These are phyloP conservation scores for Leucania comma DNA, from an alignment of 2,888 invertebrate genomes.

Conservation along the genomic window DNA sequence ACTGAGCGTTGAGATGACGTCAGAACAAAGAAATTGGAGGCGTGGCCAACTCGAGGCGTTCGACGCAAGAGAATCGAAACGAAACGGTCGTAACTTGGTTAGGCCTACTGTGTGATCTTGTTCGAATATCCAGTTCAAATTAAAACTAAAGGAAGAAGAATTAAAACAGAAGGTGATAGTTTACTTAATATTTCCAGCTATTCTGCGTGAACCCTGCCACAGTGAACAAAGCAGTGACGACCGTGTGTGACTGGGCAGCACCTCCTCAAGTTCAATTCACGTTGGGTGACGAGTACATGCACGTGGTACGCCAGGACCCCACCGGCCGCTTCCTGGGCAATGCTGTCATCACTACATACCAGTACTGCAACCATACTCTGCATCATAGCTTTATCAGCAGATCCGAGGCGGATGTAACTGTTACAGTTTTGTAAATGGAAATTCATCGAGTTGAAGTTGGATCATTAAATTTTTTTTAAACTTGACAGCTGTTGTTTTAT, in stretches of 20 bases:
- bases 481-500: no score
- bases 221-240: conserved; percentile 78
- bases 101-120: background rate
- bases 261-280: conserved; percentile 84
- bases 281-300: conserved; percentile 82
- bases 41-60: no score
- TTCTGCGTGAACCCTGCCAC: conserved; percentile 81
- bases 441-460: background rate
- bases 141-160: background rate
- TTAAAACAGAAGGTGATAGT: background rate
- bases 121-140: background rate
- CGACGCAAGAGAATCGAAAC: no score
- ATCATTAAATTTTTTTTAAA: conserved; percentile 14
- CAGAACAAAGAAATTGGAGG: no score
- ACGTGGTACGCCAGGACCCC: conserved; percentile 82
- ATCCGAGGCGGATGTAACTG: conserved; percentile 1
- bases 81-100: no score
- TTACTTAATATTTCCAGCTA: conserved; percentile 72
- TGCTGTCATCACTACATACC: conserved; percentile 82
- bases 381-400: background rate
- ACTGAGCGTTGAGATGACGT: no score
- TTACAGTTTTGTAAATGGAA: conserved; percentile 24
- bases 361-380: conserved; percentile 78
- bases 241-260: conserved; percentile 84
- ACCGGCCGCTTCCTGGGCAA: conserved; percentile 78